Percentiles rank a stretch among this genome's conserved stretches.
Conservation (phyloP, 2,797 vertebrate genomes). For the Enteromius mattozi region DNA sequence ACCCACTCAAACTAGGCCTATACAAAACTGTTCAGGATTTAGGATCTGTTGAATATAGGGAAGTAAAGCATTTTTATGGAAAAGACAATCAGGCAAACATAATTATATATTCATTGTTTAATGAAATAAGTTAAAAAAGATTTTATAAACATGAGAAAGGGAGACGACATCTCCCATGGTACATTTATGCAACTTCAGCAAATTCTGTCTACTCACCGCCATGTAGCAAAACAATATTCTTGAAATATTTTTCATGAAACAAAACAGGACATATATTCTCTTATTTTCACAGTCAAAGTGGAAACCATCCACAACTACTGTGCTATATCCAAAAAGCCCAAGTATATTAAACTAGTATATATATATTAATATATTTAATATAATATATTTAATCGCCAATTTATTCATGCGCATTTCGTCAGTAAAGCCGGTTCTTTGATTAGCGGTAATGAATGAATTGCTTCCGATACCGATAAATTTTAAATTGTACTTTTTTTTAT, state of each 20-base stretch:
- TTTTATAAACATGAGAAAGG: neutral
- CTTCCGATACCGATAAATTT: too few species aligned
- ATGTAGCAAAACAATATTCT: neutral
- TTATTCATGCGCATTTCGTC: too few species aligned
- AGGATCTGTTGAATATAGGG: neutral
- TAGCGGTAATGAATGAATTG: too few species aligned
- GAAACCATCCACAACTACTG: neutral
- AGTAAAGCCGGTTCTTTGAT: too few species aligned
- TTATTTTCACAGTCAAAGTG: neutral
- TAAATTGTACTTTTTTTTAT: too few species aligned
- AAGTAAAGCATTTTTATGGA: neutral
- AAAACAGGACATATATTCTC: neutral
- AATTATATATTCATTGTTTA: neutral
- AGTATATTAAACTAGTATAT: too few species aligned
- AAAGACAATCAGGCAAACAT: neutral
- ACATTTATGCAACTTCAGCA: constrained; percentile 8
- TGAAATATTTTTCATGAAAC: neutral
- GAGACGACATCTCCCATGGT: neutral
- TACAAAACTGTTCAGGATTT: neutral
- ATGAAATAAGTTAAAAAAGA: neutral
- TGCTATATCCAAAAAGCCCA: neutral
- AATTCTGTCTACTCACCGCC: neutral
- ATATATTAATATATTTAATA: too few species aligned
- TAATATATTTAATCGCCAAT: too few species aligned
- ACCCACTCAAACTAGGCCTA: neutral